Evolutionary conservation across 2,888 invertebrate genomes (phyloP), one percentile per base, ranked within the genome.

Genomic region (Hydropsyche betteni): DNA sequence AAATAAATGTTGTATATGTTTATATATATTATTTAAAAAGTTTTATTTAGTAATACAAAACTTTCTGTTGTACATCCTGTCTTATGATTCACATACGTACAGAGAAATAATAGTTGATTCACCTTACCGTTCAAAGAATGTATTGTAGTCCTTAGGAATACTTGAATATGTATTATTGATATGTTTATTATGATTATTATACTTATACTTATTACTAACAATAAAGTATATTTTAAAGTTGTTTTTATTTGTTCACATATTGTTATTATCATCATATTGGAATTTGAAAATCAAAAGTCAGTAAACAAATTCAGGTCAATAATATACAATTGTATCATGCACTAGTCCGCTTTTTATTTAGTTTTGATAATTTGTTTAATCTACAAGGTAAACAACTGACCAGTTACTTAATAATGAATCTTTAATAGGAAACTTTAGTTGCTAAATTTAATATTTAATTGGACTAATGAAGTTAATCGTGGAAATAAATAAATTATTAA

Each of bases 201-300:
- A 38, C 12, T 44, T 34, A 64, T 10, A 64, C 64, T 64, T 64
- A 70, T 70, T 70, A 74, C 58, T 75, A 78, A 75, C 74, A 74
- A 68, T 74, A 79, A 79, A 78, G 75, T 79, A 79, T 79, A 79
- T 79, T 79, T 79, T 77, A 79, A 77, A 75, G 77, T 79, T 79
- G 38, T 69, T 33, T 74, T 53, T 24, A 69, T 69, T 50, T 24
- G 36, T 69, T 51, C 5, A 69, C n/a, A 64, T 55, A 10, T 16
- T 4, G 1, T n/a, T 4, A 55, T 16, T 24, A 24, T 24, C 24
- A 24, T 24, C 2, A 24, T 24, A 24, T 24, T 24, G n/a, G n/a
- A n/a, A n/a, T n/a, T n/a, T n/a, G n/a, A n/a, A n/a, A n/a, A n/a
- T n/a, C n/a, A n/a, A n/a, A n/a, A n/a, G n/a, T n/a, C n/a, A n/a